Percentiles rank a stretch among this genome's conserved stretches.
Conservation (phyloP, 2,797 vertebrate genomes). For the Mus caroli region DNA sequence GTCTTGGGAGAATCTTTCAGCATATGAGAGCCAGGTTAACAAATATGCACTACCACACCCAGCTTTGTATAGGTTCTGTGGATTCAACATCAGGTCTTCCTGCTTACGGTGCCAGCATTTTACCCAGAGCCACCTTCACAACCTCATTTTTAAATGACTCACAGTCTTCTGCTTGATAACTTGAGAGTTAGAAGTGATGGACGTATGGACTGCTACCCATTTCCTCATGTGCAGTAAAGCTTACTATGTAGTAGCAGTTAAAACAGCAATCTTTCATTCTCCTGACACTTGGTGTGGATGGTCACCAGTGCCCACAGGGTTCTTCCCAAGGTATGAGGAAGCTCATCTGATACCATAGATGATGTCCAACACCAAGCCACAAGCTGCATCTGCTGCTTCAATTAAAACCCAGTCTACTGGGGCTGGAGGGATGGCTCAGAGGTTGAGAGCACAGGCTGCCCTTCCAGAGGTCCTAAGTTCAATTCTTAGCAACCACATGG, state of each 20-base stretch:
- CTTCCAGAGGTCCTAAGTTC: not conserved
- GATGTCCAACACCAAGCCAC: accelerated
- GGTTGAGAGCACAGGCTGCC: not conserved
- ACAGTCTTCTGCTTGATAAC: not conserved
- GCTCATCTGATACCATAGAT: accelerated
- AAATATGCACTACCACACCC: not conserved
- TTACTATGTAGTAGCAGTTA: not conserved
- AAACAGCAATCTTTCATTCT: not conserved
- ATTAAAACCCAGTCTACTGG: not conserved
- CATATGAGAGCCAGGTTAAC: not conserved
- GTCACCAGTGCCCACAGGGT: not conserved
- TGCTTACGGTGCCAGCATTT: not conserved
- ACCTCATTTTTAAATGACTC: not conserved
- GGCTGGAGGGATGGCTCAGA: not conserved
- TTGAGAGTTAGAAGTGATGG: not conserved
- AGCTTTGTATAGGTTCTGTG: not conserved
- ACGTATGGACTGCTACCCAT: not conserved
- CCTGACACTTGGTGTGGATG: not conserved
- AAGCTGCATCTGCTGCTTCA: not conserved
- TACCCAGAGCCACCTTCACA: not conserved
- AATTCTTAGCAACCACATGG: not conserved
- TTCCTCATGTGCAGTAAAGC: not conserved
- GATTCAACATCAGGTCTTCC: not conserved
- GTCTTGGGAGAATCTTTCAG: not conserved
- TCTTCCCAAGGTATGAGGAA: not conserved